Base-by-base conservation (phyloP, 2,888 invertebrate genomes). In the Orchesellides sinensis region DNA sequence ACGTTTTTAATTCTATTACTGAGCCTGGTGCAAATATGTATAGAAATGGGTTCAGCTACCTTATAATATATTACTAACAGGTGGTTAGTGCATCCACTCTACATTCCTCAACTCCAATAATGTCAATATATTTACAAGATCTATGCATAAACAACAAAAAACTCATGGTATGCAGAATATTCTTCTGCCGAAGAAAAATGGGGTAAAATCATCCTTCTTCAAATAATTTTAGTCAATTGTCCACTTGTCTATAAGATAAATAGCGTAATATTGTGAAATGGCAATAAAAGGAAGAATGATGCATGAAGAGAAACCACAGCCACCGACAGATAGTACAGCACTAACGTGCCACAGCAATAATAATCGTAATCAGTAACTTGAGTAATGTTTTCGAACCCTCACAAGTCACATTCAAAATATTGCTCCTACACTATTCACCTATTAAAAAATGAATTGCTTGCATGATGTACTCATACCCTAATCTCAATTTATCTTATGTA, bases 191-290 rank as follows among this genome's bases (percentile, higher is more conserved):
- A 23, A 32, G 29, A 52, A 77, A 77, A 77, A 59, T 59, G 27
- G 52, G 68, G 77, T 77, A 69, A 59, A 63, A 10, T 59, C 59
- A 59, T 21, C 21, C 14, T 59, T 68, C 54, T 61, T 59, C 3
- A 65, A 61, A 63, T 5, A 4, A 25, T 10, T n/a, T 17, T 65
- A 70, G 54, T 65, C 45, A 63, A 70, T 56, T 72, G 70, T 72
- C 72, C 72, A 70, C 79, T 72, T 79, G 79, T 79, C 79, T 79
- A 17, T 23, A 79, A 79, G 79, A 79, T 72, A 79, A 79, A 79
- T 79, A 79, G 65, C 72, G 23, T 25, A 79, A 79, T 79, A 79
- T 79, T 79, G 70, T 70, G 78, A 78, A 78, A 69, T 32, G 29
- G 52, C 78, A 69, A 52, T 69, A 69, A 69, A 65, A 70, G 45